Evolutionary conservation across 2,113 vertebrate species (phyloP), one percentile per base, ranked within the genome.

Genomic region (Crotalus horridus): DNA sequence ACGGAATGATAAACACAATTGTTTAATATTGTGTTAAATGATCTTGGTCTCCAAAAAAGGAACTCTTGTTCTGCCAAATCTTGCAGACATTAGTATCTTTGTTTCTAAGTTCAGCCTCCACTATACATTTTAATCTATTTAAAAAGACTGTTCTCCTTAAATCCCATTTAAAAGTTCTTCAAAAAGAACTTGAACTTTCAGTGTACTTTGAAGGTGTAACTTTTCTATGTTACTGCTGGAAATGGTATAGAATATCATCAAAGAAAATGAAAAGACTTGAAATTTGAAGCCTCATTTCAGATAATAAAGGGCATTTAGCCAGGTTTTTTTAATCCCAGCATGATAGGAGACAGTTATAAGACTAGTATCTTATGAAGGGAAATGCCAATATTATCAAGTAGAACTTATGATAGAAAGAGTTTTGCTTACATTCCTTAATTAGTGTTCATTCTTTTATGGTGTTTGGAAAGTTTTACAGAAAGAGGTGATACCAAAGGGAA

Each of bases 91-190:
- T 95, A 95, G 86, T 95, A 94, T 94, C 95, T 95, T 94, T 33
- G 0, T 95, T 95, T 51, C 92, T 94, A 93, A 95, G 74, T 43
- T 85, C 95, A 93, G 90, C 55, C 91, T 93, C 0, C 0, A 93
- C 33, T 96, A 94, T 95, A 96, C 96, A 20, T n/a, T 88, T 94
- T 92, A 59, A 95, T 96, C 93, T 93, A 94, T 92, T 93, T 93
- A 93, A 93, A 96, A 96, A 91, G 95, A 97, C 96, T 96, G 96
- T 95, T 96, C 94, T 94, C 12, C n/a, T 95, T 95, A 93, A 91
- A 94, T 96, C 54, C 94, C 94, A 26, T 95, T 95, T 96, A 95
- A 96, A 89, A 86, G 94, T 95, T 93, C 94, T 95, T 96, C 91
- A 88, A 93, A 91, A 87, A 92, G 92, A 94, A 88, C 90, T 95